Conservation (phyloP, 2,113 vertebrate species). For the Bufo gargarizans region DNA sequence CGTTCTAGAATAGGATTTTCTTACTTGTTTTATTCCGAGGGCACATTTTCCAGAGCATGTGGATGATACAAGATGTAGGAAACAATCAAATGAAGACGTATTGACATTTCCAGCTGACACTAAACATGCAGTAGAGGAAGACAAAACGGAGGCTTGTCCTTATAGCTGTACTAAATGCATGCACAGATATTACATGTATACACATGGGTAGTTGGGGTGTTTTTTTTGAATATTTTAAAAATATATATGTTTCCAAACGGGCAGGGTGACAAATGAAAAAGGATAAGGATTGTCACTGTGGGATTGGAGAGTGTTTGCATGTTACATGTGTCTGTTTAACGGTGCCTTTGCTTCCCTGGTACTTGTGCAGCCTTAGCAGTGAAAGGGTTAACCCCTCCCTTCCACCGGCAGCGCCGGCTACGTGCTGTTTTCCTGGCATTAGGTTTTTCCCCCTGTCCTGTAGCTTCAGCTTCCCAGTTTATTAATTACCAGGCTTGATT, state of each 20-base stretch:
- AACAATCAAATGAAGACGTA: not conserved
- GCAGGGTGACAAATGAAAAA: not conserved
- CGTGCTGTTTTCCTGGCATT: not conserved
- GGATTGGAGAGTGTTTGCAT: not conserved
- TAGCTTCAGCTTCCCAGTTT: not conserved
- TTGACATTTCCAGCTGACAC: not conserved
- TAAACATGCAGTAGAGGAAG: not conserved
- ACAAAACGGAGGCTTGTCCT: not conserved
- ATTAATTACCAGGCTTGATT: not conserved
- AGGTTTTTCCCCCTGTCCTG: not conserved
- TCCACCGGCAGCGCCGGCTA: not conserved
- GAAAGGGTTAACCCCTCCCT: not conserved
- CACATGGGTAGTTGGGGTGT: too few relatives aligned
- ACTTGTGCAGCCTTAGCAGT: not conserved
- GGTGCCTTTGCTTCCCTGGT: not conserved
- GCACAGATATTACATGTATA: not conserved
- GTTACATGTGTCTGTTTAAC: not conserved
- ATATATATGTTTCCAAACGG: too few relatives aligned
- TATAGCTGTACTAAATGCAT: not conserved
- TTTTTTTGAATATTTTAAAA: too few relatives aligned
- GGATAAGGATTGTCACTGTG: not conserved
- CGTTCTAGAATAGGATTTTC: too few relatives aligned
- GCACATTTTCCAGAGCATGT: not conserved
- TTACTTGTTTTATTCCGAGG: not conserved
- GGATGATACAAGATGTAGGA: not conserved